Evolutionary conservation across 2,113 vertebrate genomes (phyloP).

Genomic region (Sylvilagus bachmani): DNA sequence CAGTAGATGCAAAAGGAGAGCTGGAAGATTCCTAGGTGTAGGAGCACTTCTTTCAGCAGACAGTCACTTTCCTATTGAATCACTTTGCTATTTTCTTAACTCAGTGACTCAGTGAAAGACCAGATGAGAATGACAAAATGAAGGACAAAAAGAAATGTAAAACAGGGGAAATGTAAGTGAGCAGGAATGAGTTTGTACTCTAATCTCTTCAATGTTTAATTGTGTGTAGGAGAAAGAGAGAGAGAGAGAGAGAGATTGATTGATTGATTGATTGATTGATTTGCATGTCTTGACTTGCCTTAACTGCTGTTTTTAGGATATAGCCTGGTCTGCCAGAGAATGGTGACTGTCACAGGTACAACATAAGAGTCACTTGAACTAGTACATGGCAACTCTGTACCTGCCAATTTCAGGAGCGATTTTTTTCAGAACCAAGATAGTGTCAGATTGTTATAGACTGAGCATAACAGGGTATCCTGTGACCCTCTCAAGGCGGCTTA

Average conservation of each 20-base stretch:
- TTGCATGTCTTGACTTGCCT: background rate
- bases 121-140: slow-evolving; percentile 46
- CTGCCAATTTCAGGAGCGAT: slow-evolving; percentile 2
- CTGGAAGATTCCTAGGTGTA: slow-evolving; percentile 49
- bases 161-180: slow-evolving; percentile 40
- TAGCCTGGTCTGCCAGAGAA: background rate
- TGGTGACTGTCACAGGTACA: background rate
- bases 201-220: background rate
- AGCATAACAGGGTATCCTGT: background rate
- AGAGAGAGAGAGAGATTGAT: background rate
- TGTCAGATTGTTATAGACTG: background rate
- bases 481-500: background rate
- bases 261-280: too few species aligned
- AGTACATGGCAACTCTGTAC: background rate
- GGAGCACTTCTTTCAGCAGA: slow-evolving; percentile 47
- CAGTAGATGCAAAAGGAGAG: background rate
- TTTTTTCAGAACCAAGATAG: slow-evolving; percentile 1
- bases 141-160: slow-evolving; percentile 55
- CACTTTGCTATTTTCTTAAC: slow-evolving; percentile 72
- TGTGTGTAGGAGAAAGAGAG: background rate
- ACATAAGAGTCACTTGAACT: background rate
- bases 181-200: slow-evolving; percentile 21
- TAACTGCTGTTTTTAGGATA: background rate
- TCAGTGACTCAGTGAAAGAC: slow-evolving; percentile 31
- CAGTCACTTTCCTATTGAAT: slow-evolving; percentile 65